These are phyloP conservation scores for Sylvietta virens DNA, from an alignment of 2,113 vertebrate species.

Conservation along the genomic window DNA sequence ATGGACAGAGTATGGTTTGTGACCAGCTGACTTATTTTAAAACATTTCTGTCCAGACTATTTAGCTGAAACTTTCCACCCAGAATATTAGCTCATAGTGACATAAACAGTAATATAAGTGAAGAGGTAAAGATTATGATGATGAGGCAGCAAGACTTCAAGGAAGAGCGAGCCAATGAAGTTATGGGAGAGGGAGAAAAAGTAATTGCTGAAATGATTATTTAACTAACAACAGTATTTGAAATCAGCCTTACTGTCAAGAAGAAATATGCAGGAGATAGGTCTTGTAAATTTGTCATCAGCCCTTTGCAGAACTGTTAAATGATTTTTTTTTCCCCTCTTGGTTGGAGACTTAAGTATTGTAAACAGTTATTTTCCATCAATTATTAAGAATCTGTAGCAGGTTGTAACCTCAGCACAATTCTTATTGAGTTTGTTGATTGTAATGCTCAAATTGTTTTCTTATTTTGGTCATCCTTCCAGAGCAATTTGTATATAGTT, in stretches of 20 bases:
- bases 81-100: not conserved
- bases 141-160: not conserved
- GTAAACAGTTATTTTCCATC: not conserved
- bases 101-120: not conserved
- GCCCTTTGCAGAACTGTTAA: not conserved
- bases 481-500: not conserved
- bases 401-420: not conserved
- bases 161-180: not conserved
- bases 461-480: not conserved
- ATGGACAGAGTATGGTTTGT: not conserved
- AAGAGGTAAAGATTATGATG: not conserved
- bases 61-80: not conserved
- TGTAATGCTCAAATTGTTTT: not conserved
- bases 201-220: not conserved
- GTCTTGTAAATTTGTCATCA: not conserved
- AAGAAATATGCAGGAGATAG: not conserved
- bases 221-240: not conserved
- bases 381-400: not conserved
- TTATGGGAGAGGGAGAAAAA: accelerated
- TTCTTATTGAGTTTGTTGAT: not conserved
- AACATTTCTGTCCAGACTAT: not conserved
- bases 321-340: not conserved
- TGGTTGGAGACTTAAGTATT: not conserved
- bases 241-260: not conserved
- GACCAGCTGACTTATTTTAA: not conserved